Evolutionary conservation across 2,888 invertebrate genomes (phyloP).

Genomic region (Tachina lurida): DNA sequence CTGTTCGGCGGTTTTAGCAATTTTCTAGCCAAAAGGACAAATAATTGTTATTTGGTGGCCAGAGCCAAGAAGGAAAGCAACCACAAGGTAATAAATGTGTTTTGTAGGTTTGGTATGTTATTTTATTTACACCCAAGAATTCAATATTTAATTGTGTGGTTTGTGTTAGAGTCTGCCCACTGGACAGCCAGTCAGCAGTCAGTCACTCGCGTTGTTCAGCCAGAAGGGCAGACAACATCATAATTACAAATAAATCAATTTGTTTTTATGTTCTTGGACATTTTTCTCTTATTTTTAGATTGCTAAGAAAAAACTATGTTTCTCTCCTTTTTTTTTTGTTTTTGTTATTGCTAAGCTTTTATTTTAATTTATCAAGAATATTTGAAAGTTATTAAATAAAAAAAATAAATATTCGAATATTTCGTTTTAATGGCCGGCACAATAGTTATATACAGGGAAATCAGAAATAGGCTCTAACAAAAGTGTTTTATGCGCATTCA

Average conservation of each 20-base stretch:
- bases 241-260: slow-evolving; percentile 53
- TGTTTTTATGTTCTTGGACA: slow-evolving; percentile 23
- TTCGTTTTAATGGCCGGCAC: too few species aligned
- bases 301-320: not conserved
- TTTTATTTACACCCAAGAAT: slow-evolving; percentile 60
- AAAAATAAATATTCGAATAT: not conserved
- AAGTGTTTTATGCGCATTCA: too few species aligned
- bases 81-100: slow-evolving; percentile 64
- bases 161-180: slow-evolving; percentile 38
- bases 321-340: not conserved
- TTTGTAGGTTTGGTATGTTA: slow-evolving; percentile 55
- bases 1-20: slow-evolving; percentile 62
- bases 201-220: slow-evolving; percentile 10
- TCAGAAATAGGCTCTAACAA: too few species aligned
- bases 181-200: slow-evolving; percentile 23
- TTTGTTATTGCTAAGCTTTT: not conserved
- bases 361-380: not conserved
- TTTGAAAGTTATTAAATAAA: not conserved
- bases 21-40: slow-evolving; percentile 72
- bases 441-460: too few species aligned
- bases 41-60: slow-evolving; percentile 70
- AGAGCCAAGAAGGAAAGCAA: slow-evolving; percentile 24
- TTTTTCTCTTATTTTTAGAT: slow-evolving; percentile 35
- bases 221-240: slow-evolving; percentile 22
- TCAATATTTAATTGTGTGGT: slow-evolving; percentile 65